These are phyloP conservation scores for Gambelia wislizenii DNA, from an alignment of 2,797 vertebrate genomes.

Conservation along the genomic window DNA sequence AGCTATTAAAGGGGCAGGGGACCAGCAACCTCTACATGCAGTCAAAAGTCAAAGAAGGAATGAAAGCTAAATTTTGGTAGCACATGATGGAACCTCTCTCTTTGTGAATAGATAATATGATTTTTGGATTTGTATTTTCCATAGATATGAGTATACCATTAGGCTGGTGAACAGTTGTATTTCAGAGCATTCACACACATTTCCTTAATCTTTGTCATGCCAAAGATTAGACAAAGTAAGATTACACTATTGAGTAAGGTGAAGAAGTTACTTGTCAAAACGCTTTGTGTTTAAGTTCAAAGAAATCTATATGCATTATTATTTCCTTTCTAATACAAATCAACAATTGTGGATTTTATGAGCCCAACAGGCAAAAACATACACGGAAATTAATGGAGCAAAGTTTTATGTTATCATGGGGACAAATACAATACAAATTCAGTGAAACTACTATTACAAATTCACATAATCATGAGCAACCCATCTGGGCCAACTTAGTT, in stretches of 20 bases:
- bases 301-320: neutral
- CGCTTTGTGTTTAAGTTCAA: neutral
- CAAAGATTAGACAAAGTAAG: neutral
- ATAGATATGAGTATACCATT: neutral
- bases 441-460: neutral
- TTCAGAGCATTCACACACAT: neutral
- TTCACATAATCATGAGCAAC: neutral
- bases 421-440: neutral
- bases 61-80: neutral
- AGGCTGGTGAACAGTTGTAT: neutral
- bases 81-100: neutral
- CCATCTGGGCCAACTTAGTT: neutral
- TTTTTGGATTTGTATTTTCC: too few relatives aligned
- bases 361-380: neutral
- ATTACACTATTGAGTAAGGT: neutral
- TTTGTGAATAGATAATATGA: neutral
- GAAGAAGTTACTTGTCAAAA: neutral
- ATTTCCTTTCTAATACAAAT: neutral
- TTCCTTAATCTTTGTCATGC: neutral
- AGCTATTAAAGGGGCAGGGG: too few relatives aligned
- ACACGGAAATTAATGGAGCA: neutral
- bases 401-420: neutral
- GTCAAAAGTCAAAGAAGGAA: neutral
- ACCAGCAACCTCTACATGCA: neutral
- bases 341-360: neutral